A percentile compares a stretch with the other conserved stretches of the same genome.
Evolutionary conservation across 2,797 vertebrate genomes (phyloP).

Genomic region (Chaenodraco wilsoni): DNA sequence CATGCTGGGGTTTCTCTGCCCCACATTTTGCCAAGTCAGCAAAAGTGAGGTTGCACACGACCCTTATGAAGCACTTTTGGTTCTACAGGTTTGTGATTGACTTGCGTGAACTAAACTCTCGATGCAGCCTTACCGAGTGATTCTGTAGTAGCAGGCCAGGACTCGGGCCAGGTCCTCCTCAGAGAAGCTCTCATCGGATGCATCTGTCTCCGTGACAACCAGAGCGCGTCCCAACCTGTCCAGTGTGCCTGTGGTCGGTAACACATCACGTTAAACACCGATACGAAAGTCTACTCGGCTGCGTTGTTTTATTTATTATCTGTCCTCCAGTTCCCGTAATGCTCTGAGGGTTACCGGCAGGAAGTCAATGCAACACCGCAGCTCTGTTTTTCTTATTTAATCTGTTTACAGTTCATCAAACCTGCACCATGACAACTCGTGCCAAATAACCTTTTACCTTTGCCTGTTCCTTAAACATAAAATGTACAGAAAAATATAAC

Average conservation of each 20-base stretch:
- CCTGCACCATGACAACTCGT: not conserved
- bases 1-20: not conserved
- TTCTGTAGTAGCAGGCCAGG: slow-evolving; percentile 80
- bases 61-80: not conserved
- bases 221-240: slow-evolving; percentile 83
- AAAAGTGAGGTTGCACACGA: slow-evolving; percentile 24
- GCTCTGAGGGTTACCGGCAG: not conserved
- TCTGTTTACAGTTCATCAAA: not conserved
- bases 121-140: slow-evolving; percentile 75
- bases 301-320: not conserved
- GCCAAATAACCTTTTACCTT: not conserved
- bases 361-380: not conserved
- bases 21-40: slow-evolving; percentile 23
- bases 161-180: slow-evolving; percentile 71
- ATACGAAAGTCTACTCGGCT: not conserved
- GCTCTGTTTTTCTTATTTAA: not conserved
- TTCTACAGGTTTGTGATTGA: not conserved
- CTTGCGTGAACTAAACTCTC: not conserved
- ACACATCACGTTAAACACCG: not conserved
- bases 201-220: slow-evolving; percentile 68
- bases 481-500: not conserved
- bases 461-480: not conserved
- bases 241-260: slow-evolving; percentile 75
- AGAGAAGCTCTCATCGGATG: slow-evolving; percentile 60
- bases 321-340: not conserved